Evolutionary conservation across 1,140 invertebrate genomes (phyloP).

Genomic region (Drosophila azteca): DNA sequence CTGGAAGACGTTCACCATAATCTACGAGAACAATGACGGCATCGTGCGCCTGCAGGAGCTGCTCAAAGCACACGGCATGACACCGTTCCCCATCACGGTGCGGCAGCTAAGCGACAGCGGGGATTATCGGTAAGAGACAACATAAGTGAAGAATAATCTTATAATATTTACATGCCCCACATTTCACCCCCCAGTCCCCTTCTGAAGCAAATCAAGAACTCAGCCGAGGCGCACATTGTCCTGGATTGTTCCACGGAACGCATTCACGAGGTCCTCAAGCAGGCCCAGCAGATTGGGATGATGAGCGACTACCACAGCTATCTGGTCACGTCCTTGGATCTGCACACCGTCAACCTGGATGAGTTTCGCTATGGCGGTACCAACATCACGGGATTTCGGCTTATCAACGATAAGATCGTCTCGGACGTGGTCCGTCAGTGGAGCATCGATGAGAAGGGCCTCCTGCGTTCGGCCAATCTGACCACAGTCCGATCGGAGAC

Average conservation of each 20-base stretch:
- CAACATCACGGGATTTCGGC: conserved; percentile 94
- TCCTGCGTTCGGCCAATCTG: conserved; percentile 75
- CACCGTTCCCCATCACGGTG: conserved; percentile 91
- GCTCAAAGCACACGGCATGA: conserved; percentile 93
- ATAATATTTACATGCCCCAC: not conserved
- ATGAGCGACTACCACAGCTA: conserved; percentile 97
- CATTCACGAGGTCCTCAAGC: conserved; percentile 93
- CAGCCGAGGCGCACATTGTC: conserved; percentile 95
- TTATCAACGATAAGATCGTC: conserved; percentile 86
- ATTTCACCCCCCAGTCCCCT: conserved; percentile 86
- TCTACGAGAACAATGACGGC: conserved; percentile 97
- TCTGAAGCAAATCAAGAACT: conserved; percentile 95
- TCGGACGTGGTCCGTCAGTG: conserved; percentile 91
- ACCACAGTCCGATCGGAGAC: conserved; percentile 92
- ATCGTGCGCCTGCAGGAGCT: conserved; percentile 96
- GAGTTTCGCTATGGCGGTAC: conserved; percentile 97
- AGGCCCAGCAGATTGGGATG: conserved; percentile 97
- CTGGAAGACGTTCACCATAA: conserved; percentile 97
- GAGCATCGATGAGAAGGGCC: conserved; percentile 84
- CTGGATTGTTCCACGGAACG: conserved; percentile 94
- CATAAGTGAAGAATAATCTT: too few relatives aligned
- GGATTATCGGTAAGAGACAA: conserved; percentile 88
- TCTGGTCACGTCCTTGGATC: conserved; percentile 94
- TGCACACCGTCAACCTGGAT: conserved; percentile 94
- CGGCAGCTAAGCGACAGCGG: conserved; percentile 91